Conservation (phyloP, 2,888 invertebrate species). For the Synergus japonicus region DNA sequence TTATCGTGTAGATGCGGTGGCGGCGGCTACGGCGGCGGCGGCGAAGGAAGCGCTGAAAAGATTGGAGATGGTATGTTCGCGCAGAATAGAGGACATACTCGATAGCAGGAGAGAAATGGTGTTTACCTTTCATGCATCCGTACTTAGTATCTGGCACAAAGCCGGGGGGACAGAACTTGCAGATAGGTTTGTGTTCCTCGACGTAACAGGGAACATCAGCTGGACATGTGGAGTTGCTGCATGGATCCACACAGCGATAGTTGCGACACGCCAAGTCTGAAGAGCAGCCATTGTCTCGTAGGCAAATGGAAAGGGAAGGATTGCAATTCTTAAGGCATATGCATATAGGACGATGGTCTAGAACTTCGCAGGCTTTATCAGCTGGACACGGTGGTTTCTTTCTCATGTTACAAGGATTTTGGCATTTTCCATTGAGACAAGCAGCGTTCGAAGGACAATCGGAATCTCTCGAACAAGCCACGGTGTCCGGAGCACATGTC, state of each 20-base stretch:
- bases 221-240: slow-evolving; percentile 90
- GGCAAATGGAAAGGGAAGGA: slow-evolving; percentile 91
- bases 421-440: slow-evolving; percentile 90
- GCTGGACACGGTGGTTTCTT: slow-evolving; percentile 82
- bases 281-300: slow-evolving; percentile 93
- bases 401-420: slow-evolving; percentile 88
- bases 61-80: slow-evolving; percentile 36
- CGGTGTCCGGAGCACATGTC: slow-evolving; percentile 89
- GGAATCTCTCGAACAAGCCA: slow-evolving; percentile 88
- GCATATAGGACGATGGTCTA: slow-evolving; percentile 92
- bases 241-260: slow-evolving; percentile 94
- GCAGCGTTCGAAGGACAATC: slow-evolving; percentile 93
- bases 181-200: slow-evolving; percentile 95
- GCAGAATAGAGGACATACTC: slow-evolving; percentile 41
- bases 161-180: slow-evolving; percentile 97
- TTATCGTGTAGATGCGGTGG: slow-evolving; percentile 13
- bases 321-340: slow-evolving; percentile 92
- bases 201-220: slow-evolving; percentile 93
- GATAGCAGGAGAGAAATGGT: slow-evolving; percentile 67
- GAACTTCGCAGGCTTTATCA: slow-evolving; percentile 92
- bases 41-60: slow-evolving; percentile 38
- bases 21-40: slow-evolving; percentile 27
- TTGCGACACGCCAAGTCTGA: slow-evolving; percentile 90
- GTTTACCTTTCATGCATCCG: slow-evolving; percentile 98
- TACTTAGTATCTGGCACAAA: slow-evolving; percentile 94